Conservation (phyloP, 2,797 vertebrate species). For the Acipenser ruthenus region DNA sequence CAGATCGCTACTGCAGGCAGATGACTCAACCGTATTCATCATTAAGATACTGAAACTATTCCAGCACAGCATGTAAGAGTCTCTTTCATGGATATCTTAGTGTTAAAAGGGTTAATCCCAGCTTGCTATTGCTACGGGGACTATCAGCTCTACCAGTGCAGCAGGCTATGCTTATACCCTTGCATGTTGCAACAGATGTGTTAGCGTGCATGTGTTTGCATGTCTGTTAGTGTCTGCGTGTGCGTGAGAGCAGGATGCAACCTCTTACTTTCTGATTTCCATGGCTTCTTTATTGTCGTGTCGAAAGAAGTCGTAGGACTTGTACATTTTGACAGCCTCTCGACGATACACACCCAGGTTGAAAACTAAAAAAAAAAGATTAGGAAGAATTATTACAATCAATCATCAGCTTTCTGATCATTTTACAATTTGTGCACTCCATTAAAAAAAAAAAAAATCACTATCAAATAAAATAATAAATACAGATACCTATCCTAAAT, state of each 20-base stretch:
- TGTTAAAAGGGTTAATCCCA: too few relatives aligned
- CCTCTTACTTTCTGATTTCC: constrained; percentile 88
- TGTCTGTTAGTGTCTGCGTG: neutral
- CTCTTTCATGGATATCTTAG: too few relatives aligned
- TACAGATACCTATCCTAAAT: neutral
- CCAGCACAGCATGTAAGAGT: too few relatives aligned
- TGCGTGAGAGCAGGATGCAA: neutral
- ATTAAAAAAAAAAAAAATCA: constrained; percentile 1
- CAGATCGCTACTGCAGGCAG: too few relatives aligned
- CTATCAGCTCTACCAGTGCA: too few relatives aligned
- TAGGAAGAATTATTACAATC: neutral
- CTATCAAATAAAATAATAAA: neutral
- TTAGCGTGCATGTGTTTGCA: neutral
- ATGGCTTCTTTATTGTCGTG: constrained; percentile 94
- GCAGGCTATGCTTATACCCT: neutral
- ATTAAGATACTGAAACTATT: too few relatives aligned
- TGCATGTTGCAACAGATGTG: neutral
- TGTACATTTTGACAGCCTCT: constrained; percentile 84
- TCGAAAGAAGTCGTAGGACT: constrained; percentile 94
- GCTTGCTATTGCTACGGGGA: too few relatives aligned
- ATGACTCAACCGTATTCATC: too few relatives aligned
- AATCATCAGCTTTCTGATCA: neutral
- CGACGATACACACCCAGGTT: constrained; percentile 94
- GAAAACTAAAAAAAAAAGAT: constrained; percentile 68
- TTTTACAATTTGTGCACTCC: neutral